Evolutionary conservation across 2,888 invertebrate genomes (phyloP).

Genomic region (Trichogramma evanescens): DNA sequence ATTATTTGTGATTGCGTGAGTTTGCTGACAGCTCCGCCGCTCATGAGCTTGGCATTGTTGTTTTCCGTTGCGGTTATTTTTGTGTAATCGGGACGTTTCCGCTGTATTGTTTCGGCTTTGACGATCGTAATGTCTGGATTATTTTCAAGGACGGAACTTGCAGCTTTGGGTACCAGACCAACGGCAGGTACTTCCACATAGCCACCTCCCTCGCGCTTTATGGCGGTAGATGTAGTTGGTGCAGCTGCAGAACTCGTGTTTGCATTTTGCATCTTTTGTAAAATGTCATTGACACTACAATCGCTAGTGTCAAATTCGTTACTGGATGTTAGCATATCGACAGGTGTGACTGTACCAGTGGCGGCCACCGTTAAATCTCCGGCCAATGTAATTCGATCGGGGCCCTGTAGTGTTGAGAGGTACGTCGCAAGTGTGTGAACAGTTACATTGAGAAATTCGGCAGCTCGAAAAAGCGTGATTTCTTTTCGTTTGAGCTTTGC

Average conservation of each 20-base stretch:
- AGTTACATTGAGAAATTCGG: conserved; percentile 69
- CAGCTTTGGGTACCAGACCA: conserved; percentile 39
- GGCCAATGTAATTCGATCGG: conserved; percentile 49
- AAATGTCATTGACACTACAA: conserved; percentile 45
- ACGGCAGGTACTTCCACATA: conserved; percentile 42
- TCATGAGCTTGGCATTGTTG: conserved; percentile 45
- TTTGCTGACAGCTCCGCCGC: conserved; percentile 43
- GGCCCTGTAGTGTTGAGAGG: conserved; percentile 54
- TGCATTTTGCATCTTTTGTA: conserved; percentile 44
- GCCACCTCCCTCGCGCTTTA: conserved; percentile 46
- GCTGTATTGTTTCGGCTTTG: conserved; percentile 52
- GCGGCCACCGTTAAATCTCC: conserved; percentile 44
- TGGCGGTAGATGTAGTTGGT: conserved; percentile 41
- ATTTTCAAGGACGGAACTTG: conserved; percentile 49
- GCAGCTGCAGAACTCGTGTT: conserved; percentile 33
- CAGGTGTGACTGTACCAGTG: conserved; percentile 21
- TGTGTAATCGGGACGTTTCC: conserved; percentile 39
- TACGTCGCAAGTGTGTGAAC: conserved; percentile 69
- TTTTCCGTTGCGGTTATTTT: conserved; percentile 46
- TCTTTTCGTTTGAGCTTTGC: conserved; percentile 66
- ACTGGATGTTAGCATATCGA: conserved; percentile 1
- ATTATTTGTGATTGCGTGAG: conserved; percentile 26
- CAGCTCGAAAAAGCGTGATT: conserved; percentile 65
- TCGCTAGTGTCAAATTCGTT: no score
- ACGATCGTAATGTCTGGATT: conserved; percentile 58